phyloP scores from a whole-genome alignment of 1,140 invertebrate genomes.

The Popillia japonica region DNA sequence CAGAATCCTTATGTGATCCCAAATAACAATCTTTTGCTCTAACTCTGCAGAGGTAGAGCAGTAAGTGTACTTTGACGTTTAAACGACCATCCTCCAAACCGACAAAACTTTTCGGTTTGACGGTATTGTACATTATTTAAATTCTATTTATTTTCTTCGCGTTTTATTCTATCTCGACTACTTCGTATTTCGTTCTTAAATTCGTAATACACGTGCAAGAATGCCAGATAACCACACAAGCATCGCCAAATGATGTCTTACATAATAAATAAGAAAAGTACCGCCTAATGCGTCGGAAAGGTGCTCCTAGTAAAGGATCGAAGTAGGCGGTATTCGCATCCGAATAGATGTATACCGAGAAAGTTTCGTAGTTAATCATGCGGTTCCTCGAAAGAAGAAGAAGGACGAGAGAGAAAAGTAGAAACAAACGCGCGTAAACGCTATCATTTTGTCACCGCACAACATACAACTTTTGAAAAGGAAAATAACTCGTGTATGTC shows the following conservation, averaged over 20 bases:
- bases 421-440: conserved; percentile 27
- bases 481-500: conserved; percentile 34
- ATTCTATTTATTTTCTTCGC: neutral
- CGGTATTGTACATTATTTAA: neutral
- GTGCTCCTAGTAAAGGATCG: neutral
- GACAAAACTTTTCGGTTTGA: neutral
- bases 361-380: conserved; percentile 41
- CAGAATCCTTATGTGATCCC: no score
- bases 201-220: neutral
- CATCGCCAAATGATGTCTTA: neutral
- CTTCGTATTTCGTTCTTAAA: neutral
- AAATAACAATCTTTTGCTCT: no score
- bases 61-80: no score
- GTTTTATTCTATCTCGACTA: neutral
- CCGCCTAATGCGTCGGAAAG: neutral
- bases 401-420: conserved; percentile 16
- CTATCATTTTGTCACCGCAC: conserved; percentile 29
- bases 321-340: neutral
- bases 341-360: neutral
- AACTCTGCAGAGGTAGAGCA: no score
- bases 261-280: conserved; percentile 4
- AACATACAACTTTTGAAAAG: conserved; percentile 34
- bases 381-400: neutral
- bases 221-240: neutral
- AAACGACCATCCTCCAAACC: no score